phyloP scores from a whole-genome alignment of 2,888 invertebrate species.

The Hesperia comma region DNA sequence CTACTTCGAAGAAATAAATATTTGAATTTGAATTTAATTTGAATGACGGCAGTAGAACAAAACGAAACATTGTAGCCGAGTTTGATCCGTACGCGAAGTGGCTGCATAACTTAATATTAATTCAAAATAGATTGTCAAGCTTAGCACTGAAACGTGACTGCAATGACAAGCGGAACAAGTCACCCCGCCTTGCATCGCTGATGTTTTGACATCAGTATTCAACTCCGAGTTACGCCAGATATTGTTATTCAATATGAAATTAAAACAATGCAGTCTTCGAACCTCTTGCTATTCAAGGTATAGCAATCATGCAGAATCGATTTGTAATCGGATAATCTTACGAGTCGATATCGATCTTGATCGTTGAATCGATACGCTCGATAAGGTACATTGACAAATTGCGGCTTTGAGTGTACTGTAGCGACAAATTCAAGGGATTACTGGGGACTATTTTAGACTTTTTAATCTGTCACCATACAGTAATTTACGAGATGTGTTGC shows the following conservation, averaged over 20 bases:
- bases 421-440: constrained; percentile 66
- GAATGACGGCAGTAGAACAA: constrained; percentile 8
- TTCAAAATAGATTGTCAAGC: constrained; percentile 44
- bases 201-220: constrained; percentile 61
- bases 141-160: constrained; percentile 39
- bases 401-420: constrained; percentile 67
- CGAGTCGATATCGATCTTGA: constrained; percentile 71
- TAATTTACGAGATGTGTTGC: too few relatives aligned
- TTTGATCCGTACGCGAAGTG: constrained; percentile 27
- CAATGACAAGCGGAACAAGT: constrained; percentile 38
- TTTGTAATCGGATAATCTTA: constrained; percentile 66
- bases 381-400: constrained; percentile 77
- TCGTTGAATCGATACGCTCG: constrained; percentile 70
- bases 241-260: constrained; percentile 69
- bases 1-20: too few relatives aligned
- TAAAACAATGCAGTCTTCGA: constrained; percentile 63
- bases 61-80: constrained; percentile 19
- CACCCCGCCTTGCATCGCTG: constrained; percentile 46
- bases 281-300: constrained; percentile 62
- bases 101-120: constrained; percentile 38
- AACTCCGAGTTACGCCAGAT: constrained; percentile 46
- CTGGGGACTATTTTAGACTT: constrained; percentile 48
- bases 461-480: too few relatives aligned
- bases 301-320: constrained; percentile 52
- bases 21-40: too few relatives aligned